Conservation (phyloP, 2,888 invertebrate species). For the Caradrina kadenii region DNA sequence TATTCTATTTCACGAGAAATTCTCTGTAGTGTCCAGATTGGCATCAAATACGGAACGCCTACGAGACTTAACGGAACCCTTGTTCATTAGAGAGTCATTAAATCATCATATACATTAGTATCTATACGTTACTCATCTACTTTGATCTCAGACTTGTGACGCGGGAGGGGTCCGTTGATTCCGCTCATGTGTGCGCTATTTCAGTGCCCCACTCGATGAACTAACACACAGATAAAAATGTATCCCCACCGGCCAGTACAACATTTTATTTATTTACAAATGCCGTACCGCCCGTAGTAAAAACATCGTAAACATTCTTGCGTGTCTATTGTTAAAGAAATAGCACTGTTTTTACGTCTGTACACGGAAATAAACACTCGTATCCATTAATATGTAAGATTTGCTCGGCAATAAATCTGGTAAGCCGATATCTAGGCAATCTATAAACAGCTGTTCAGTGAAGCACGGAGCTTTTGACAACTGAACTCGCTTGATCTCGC, state of each 20-base stretch:
- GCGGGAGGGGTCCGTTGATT: conserved; percentile 43
- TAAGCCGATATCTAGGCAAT: conserved; percentile 58
- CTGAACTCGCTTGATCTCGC: conserved; percentile 56
- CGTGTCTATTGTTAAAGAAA: conserved; percentile 75
- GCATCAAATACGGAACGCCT: conserved; percentile 6
- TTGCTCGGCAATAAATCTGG: conserved; percentile 58
- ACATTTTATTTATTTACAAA: conserved; percentile 75
- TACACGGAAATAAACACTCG: conserved; percentile 63
- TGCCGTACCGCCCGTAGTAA: conserved; percentile 68
- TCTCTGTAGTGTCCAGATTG: conserved; percentile 7
- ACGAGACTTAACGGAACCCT: neutral
- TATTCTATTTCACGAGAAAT: neutral
- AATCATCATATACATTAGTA: conserved; percentile 18
- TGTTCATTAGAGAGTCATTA: conserved; percentile 27
- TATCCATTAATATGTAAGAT: conserved; percentile 60
- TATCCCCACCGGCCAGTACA: conserved; percentile 35
- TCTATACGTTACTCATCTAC: conserved; percentile 30
- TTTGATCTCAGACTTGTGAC: conserved; percentile 52
- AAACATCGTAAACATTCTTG: conserved; percentile 77
- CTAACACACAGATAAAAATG: conserved; percentile 42
- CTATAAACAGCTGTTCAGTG: conserved; percentile 63
- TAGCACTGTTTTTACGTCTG: conserved; percentile 71
- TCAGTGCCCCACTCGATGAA: conserved; percentile 41
- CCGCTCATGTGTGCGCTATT: conserved; percentile 50
- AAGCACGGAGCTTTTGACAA: conserved; percentile 64